Base-by-base conservation (phyloP, 2,797 vertebrate species). In the Halcyon chelicuti region DNA sequence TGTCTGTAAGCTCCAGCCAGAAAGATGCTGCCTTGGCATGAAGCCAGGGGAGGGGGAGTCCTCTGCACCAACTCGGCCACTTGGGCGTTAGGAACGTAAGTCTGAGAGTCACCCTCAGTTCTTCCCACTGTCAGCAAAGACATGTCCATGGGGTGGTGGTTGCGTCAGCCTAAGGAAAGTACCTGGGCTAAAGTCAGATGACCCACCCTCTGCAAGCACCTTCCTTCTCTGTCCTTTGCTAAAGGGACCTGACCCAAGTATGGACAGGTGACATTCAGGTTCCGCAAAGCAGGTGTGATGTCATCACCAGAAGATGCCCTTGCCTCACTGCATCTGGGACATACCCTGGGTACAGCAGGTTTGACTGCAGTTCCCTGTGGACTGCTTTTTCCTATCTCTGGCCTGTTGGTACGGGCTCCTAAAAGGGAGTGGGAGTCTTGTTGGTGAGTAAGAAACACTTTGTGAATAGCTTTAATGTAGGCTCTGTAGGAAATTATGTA, bases 101-200 rank as follows among this genome's bases (percentile, higher is more conserved):
- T 67, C 49, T 55, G 49, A 26, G 26, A 39, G 31, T 25, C 9
- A n/a, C 28, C 11, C 10, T 52, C 40, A 25, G 40, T 47, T 75
- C 33, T 13, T 93, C 33, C 21, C 14, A 2, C 33, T 83, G 19
- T 40, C 37, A 46, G 35, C 35, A 74, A 57, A 63, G 40, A 31
- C 26, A 5, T n/a, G 22, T 61, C 46, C 13, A 0, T 2, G 0
- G 7, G 1, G 5, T 10, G 5, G 5, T 74, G 44, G 19, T 73
- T 83, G 26, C 65, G 31, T 70, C 70, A 84, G 42, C 22, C 39
- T 40, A 20, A 52, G 63, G 5, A 12, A 29, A 72, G 10, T 46
- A 40, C 35, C 18, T 62, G 47, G 15, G 54, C 54, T 82, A 2
- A 78, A 78, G 47, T 57, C 1, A 10, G 46, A 11, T 47, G 57